phyloP scores from a whole-genome alignment of 37 sponge, comb jelly and placozoan genomes.

The Mnemiopsis leidyi region DNA sequence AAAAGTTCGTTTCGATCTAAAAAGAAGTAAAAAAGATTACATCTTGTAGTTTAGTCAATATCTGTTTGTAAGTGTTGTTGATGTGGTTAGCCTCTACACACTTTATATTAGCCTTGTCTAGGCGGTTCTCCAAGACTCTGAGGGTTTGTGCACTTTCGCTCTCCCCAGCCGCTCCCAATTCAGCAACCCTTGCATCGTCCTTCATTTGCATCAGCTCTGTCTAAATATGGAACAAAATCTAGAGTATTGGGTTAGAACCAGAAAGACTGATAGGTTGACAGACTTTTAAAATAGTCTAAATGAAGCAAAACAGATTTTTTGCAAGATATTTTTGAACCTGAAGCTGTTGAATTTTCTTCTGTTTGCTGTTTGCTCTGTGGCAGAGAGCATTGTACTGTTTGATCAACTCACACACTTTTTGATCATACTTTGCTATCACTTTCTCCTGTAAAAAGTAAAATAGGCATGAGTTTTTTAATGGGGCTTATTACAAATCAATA shows the following conservation, averaged over 20 bases:
- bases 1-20: not conserved
- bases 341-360: constrained; percentile 71
- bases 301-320: constrained; percentile 71
- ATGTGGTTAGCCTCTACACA: constrained; percentile 87
- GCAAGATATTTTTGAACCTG: constrained; percentile 60
- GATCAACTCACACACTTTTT: constrained; percentile 87
- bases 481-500: too few species aligned
- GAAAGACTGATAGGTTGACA: constrained; percentile 59
- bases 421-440: constrained; percentile 77
- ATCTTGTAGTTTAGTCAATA: constrained; percentile 82
- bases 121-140: constrained; percentile 84
- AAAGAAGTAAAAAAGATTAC: constrained; percentile 41
- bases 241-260: constrained; percentile 12
- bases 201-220: constrained; percentile 56
- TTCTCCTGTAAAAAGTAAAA: constrained; percentile 47
- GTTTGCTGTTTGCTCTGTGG: constrained; percentile 69
- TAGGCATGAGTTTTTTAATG: too few species aligned
- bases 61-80: constrained; percentile 84
- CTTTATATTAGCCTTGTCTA: constrained; percentile 90
- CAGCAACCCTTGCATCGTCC: constrained; percentile 49
- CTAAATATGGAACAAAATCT: constrained; percentile 54
- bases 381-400: constrained; percentile 85
- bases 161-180: constrained; percentile 35
- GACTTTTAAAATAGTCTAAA: not conserved
- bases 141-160: constrained; percentile 33